These are phyloP conservation scores for Capromys pilorides DNA, from an alignment of 2,797 vertebrate species.

Conservation along the genomic window DNA sequence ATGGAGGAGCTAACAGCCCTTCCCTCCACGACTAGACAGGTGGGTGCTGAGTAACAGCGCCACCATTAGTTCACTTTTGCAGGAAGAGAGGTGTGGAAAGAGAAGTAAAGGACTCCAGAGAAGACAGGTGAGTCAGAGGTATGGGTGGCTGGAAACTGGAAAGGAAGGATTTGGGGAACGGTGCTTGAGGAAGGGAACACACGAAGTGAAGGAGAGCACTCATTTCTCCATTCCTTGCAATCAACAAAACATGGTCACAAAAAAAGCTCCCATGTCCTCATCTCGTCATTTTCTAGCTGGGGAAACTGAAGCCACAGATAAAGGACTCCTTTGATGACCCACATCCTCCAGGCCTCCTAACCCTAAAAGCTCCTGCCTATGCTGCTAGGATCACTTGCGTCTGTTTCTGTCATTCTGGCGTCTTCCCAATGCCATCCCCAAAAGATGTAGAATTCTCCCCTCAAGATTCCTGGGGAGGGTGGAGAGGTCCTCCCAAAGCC, in stretches of 20 bases:
- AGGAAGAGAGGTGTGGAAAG: background rate
- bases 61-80: background rate
- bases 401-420: background rate
- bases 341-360: background rate
- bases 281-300: background rate
- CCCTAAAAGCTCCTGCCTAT: background rate
- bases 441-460: background rate
- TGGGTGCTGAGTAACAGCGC: background rate
- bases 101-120: background rate
- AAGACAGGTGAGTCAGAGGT: background rate
- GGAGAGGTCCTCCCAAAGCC: background rate
- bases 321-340: background rate
- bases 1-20: background rate
- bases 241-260: background rate
- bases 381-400: background rate
- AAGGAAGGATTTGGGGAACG: background rate
- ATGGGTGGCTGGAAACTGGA: background rate
- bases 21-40: background rate
- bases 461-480: background rate
- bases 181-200: background rate
- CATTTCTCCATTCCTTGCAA: background rate
- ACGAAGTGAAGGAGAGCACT: background rate
- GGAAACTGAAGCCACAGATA: background rate
- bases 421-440: background rate
- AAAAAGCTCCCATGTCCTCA: background rate